phyloP scores from a whole-genome alignment of 2,888 invertebrate genomes.

The Stenoptilia bipunctidactyla region DNA sequence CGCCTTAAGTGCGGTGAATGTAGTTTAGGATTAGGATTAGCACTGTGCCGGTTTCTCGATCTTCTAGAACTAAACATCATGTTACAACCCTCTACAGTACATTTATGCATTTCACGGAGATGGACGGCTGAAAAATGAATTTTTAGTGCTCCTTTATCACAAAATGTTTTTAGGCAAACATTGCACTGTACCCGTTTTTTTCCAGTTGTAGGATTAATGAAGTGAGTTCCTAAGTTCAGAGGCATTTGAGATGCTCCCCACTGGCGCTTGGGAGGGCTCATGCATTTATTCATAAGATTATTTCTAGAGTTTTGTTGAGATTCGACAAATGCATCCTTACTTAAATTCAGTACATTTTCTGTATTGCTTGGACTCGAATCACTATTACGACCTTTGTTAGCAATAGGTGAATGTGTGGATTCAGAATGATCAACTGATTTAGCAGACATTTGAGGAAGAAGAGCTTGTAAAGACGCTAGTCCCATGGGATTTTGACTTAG shows the following conservation, averaged over 20 bases:
- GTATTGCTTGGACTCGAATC: constrained; percentile 38
- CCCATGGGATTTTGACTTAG: constrained; percentile 72
- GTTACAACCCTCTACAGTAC: constrained; percentile 98
- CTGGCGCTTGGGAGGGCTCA: constrained; percentile 83
- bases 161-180: constrained; percentile 98
- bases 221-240: constrained; percentile 87
- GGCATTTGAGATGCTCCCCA: constrained; percentile 84
- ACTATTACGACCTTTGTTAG: constrained; percentile 36
- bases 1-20: constrained; percentile 95
- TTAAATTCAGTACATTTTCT: constrained; percentile 57
- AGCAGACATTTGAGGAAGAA: constrained; percentile 72
- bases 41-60: constrained; percentile 95
- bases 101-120: constrained; percentile 98
- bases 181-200: constrained; percentile 98
- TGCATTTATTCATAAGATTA: constrained; percentile 73
- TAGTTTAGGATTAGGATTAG: constrained; percentile 97
- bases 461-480: constrained; percentile 74
- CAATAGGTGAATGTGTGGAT: constrained; percentile 42
- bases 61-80: constrained; percentile 99
- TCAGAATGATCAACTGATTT: constrained; percentile 49
- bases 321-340: constrained; percentile 54
- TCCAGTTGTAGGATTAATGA: constrained; percentile 92
- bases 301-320: constrained; percentile 54
- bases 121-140: constrained; percentile 99
- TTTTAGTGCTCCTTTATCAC: constrained; percentile 99